Conservation (phyloP, 1,140 invertebrate genomes). For the Nephila pilipes region DNA sequence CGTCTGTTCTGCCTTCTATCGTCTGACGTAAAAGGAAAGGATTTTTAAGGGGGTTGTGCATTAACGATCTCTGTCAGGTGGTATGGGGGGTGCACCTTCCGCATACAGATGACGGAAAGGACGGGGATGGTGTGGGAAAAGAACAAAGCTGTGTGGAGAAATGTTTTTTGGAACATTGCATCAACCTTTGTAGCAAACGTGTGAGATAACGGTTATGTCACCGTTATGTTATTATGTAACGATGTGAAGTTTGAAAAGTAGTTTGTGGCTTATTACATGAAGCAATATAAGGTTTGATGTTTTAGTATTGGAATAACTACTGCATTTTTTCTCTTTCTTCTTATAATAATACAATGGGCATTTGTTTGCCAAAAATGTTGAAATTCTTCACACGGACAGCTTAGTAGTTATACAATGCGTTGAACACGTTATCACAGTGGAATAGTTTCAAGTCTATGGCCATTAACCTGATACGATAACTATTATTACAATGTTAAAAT, state of each 20-base stretch:
- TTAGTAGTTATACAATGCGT: too few relatives aligned
- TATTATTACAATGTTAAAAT: too few relatives aligned
- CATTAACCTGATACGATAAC: too few relatives aligned
- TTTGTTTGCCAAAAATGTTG: too few relatives aligned
- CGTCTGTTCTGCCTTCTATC: constrained; percentile 17
- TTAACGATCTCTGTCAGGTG: constrained; percentile 34
- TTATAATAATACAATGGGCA: too few relatives aligned
- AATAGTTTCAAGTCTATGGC: too few relatives aligned
- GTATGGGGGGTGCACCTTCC: neutral
- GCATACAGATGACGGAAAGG: constrained; percentile 24
- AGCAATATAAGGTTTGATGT: neutral
- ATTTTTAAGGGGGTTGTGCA: constrained; percentile 19
- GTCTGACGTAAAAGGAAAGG: constrained; percentile 9
- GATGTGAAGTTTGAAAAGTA: neutral
- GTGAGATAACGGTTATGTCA: neutral
- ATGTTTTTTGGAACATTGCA: neutral
- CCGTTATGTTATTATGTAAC: neutral
- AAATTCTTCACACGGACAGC: too few relatives aligned
- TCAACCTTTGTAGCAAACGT: constrained; percentile 6
- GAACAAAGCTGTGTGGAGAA: neutral
- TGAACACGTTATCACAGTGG: too few relatives aligned
- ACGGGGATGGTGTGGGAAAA: constrained; percentile 4
- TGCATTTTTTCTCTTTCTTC: too few relatives aligned
- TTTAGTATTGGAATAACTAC: too few relatives aligned
- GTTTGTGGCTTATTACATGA: neutral